Base-by-base conservation (phyloP, 1,140 invertebrate species). In the Drosophila miranda region DNA sequence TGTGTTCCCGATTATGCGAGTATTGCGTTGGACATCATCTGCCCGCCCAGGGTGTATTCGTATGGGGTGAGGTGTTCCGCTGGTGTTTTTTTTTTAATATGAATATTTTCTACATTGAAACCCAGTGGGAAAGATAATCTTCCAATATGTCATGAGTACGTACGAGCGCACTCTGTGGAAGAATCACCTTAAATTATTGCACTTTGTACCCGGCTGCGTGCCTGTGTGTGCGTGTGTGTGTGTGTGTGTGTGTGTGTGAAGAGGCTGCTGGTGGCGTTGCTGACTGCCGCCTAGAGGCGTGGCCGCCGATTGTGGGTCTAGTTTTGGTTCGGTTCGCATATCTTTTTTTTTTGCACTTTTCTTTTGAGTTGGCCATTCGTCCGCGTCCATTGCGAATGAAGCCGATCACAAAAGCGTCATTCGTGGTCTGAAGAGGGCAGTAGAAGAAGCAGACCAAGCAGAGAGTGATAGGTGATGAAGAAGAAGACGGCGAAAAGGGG, bases 321-420 rank as follows among this genome's bases (percentile, higher is more conserved):
- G 34, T 38, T 38, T 38, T 38, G 45, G 19, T 30, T 57, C 45
- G 26, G 19, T 30, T 57, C 45, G 28, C 28, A 48, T 57, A 52
- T 48, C 28, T 45, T 59, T 60, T 46, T 45, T 45, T 60, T 45
- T 45, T 46, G 19, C 19, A 34, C n/a, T 61, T 16, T 38, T 19
- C 59, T 57, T 41, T 60, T 60, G 34, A 43, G 34, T 26, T 46
- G 28, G 56, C 56, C 23, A 45, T 45, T 59, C 60, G 42, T 60
- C n/a, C 30, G 38, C 45, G 26, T 49, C 21, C 60, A 44, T 62
- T 34, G 45, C n/a, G 16, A 59, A 59, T 38, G 43, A 48, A 38
- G 30, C 57, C 42, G 54, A 62, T 62, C 59, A 28, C 55, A 48
- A 42, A 64, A 62, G 56, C 61, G 34, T n/a, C 34, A 38, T 38